Evolutionary conservation across 2,113 vertebrate species (phyloP), one percentile per base, ranked within the genome.

Genomic region (Plotosus lineatus): DNA sequence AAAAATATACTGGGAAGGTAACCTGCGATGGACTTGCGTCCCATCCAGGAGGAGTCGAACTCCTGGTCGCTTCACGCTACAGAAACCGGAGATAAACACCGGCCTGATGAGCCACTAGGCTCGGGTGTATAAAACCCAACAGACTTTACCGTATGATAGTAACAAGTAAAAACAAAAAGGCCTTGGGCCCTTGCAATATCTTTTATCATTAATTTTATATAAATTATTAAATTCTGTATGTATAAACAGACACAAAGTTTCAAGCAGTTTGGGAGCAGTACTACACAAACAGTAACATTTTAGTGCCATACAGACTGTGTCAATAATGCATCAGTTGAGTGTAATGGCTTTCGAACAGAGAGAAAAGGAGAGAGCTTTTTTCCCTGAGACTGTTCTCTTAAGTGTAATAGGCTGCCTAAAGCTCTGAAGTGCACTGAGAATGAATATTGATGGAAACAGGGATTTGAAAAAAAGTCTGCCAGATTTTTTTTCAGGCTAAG

Each of bases 351-450:
- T 50, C 9, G 6, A 66, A 28, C 50, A 55, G 33, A 66, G 4
- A 38, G 44, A 53, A 21, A 68, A 7, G 65, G 10, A 68, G 65
- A 14, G 38, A 65, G 44, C 21, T 51, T 77, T 77, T 50, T 78
- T 51, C 46, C 63, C 53, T 51, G n/a, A 66, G 61, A 31, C 65
- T 58, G 50, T 42, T 56, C 50, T 55, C 63, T 79, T 56, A 69
- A 71, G 46, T 68, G 77, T 79, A 40, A 78, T 40, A 78, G 36
- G 14, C 77, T 55, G 65, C 26, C 46, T 19, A 69, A 53, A 14
- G 50, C 50, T 56, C 33, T 55, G 38, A 42, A 69, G 51, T 53
- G 28, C 46, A 53, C 38, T n/a, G 23, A 23, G 65, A 48, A 69
- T 56, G 31, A 78, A 78, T 69, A 79, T 56, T 42, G 36, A 53